phyloP scores from a whole-genome alignment of 2,888 invertebrate species.

The Nezara viridula region DNA sequence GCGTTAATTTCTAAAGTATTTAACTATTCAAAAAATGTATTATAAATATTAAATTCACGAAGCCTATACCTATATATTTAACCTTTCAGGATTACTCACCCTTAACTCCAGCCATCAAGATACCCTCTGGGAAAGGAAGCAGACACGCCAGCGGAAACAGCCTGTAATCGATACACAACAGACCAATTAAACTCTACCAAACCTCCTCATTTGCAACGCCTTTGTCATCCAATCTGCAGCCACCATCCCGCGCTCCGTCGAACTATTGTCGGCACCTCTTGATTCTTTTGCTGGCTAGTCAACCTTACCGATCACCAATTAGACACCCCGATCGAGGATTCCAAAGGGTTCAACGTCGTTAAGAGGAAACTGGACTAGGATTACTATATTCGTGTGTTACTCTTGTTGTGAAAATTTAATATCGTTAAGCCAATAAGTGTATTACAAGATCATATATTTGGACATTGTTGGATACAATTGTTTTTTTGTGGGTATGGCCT shows the following conservation, averaged over 20 bases:
- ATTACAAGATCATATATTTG: too few species aligned
- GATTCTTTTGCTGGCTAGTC: conserved; percentile 18
- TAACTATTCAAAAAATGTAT: too few species aligned
- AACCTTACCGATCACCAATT: not conserved
- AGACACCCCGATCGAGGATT: not conserved
- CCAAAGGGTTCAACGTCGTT: not conserved
- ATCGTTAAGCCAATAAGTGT: not conserved
- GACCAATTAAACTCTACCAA: conserved; percentile 49
- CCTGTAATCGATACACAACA: conserved; percentile 58
- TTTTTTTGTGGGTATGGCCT: too few species aligned
- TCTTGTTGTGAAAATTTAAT: not conserved
- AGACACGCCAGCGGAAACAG: conserved; percentile 19
- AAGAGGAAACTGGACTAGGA: not conserved
- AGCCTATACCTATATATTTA: not conserved
- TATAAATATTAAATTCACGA: not conserved
- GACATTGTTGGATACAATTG: too few species aligned
- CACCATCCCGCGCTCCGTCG: conserved; percentile 18
- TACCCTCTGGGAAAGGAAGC: conserved; percentile 25
- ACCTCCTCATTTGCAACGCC: conserved; percentile 44
- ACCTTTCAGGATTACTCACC: not conserved
- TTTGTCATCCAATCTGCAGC: conserved; percentile 49
- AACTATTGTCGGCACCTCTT: not conserved
- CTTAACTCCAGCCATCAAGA: not conserved
- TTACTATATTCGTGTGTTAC: too few species aligned
- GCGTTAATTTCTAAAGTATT: too few species aligned